These are phyloP conservation scores for Lycaon pictus DNA, from an alignment of 2,113 vertebrate genomes.

Conservation along the genomic window DNA sequence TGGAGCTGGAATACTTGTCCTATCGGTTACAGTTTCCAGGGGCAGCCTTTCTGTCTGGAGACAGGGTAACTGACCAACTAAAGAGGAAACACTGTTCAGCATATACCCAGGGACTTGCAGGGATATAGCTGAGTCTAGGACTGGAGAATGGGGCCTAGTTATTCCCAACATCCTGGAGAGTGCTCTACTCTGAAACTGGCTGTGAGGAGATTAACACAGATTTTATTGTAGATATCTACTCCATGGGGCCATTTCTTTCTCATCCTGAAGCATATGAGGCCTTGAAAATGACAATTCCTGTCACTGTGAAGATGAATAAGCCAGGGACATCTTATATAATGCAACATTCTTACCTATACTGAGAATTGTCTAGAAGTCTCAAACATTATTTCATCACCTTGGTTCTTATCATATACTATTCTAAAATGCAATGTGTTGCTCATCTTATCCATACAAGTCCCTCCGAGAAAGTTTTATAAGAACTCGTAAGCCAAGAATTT, in stretches of 20 bases:
- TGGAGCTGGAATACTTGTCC: not conserved
- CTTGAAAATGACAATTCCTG: not conserved
- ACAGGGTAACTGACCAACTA: not conserved
- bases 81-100: not conserved
- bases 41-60: not conserved
- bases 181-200: not conserved
- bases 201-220: not conserved
- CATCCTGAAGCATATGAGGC: not conserved
- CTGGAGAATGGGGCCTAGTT: not conserved
- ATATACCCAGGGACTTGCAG: not conserved
- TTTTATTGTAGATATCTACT: constrained; percentile 1
- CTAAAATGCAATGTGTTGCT: not conserved
- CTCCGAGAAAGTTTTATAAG: constrained; percentile 37
- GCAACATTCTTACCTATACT: constrained; percentile 9
- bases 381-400: constrained; percentile 52
- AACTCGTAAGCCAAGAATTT: constrained; percentile 29
- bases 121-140: not conserved
- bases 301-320: not conserved
- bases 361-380: constrained; percentile 23
- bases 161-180: not conserved
- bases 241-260: not conserved
- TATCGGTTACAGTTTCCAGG: not conserved
- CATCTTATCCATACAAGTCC: constrained; percentile 33
- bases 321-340: constrained; percentile 7
- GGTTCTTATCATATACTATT: constrained; percentile 31